These are phyloP conservation scores for Hydrotaea cyrtoneurina DNA, from an alignment of 2,888 invertebrate genomes.

Conservation along the genomic window DNA sequence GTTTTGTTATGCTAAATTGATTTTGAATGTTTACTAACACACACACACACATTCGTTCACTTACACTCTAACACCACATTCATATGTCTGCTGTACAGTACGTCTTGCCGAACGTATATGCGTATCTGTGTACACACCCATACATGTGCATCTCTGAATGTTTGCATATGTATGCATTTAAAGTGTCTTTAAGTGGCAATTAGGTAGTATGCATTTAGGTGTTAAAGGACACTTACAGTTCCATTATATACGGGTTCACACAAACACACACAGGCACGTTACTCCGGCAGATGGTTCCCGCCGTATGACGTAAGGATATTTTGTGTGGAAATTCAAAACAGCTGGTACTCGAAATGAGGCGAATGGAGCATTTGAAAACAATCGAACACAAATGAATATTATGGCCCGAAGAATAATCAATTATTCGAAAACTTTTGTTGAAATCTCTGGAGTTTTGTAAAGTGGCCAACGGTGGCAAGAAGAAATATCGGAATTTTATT, in stretches of 20 bases:
- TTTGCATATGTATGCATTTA: constrained; percentile 58
- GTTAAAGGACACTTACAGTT: constrained; percentile 59
- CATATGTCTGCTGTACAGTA: background rate
- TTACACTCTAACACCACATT: background rate
- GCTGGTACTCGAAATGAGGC: background rate
- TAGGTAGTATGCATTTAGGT: constrained; percentile 56
- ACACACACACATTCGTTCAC: constrained; percentile 3
- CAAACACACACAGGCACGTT: background rate
- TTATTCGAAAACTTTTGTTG: background rate
- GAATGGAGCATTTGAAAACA: background rate
- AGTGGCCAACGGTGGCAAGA: no score
- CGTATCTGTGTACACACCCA: background rate
- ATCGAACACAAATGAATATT: background rate
- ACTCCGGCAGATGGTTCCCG: constrained; percentile 28
- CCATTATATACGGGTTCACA: constrained; percentile 32
- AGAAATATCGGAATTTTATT: no score
- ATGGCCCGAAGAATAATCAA: background rate
- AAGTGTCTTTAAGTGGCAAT: constrained; percentile 66
- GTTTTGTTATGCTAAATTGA: constrained; percentile 65
- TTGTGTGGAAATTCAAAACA: background rate
- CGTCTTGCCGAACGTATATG: background rate
- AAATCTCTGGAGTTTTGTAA: background rate
- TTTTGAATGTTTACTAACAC: constrained; percentile 62
- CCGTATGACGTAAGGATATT: background rate
- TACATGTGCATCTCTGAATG: constrained; percentile 47